These are phyloP conservation scores for Incurvaria masculella DNA, from an alignment of 2,888 invertebrate species.

Conservation along the genomic window DNA sequence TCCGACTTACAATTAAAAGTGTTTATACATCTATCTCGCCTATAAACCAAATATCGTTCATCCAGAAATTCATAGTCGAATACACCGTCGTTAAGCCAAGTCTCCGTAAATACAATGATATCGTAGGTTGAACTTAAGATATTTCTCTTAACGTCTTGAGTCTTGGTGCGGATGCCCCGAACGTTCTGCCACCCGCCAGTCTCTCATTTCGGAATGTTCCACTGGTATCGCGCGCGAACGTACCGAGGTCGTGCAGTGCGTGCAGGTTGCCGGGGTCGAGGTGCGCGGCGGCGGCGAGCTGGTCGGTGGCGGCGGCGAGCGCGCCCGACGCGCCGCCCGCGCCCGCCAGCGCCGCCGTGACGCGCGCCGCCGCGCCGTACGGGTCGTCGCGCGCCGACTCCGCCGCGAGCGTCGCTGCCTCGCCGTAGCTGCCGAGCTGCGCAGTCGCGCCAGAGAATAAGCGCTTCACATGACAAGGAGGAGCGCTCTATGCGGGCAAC, in stretches of 20 bases:
- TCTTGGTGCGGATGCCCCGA: slow-evolving; percentile 15
- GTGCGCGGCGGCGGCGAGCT: slow-evolving; percentile 37
- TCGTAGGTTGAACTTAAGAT: slow-evolving; percentile 10
- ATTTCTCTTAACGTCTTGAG: slow-evolving; percentile 6
- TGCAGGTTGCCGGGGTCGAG: slow-evolving; percentile 42
- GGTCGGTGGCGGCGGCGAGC: slow-evolving; percentile 26
- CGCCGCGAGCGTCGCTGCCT: slow-evolving; percentile 35
- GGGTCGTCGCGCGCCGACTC: slow-evolving; percentile 43
- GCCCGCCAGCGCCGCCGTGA: slow-evolving; percentile 24
- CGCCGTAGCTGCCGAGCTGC: slow-evolving; percentile 40
- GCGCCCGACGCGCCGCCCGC: slow-evolving; percentile 14
- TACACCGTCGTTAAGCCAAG: slow-evolving; percentile 10
- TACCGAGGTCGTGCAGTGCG: slow-evolving; percentile 30
- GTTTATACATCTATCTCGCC: no score
- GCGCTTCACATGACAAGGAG: background rate
- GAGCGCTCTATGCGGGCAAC: no score
- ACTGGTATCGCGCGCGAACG: no score
- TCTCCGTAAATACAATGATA: slow-evolving; percentile 11
- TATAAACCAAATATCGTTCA: no score
- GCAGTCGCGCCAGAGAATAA: no score
- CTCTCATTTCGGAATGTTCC: no score
- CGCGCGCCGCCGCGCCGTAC: slow-evolving; percentile 43
- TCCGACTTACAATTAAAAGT: background rate
- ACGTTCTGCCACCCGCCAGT: slow-evolving; percentile 16
- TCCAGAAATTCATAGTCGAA: no score